Percentiles rank a stretch among this genome's conserved stretches.
Conservation (phyloP, 2,113 vertebrate genomes). For the Beaufortia kweichowensis region DNA sequence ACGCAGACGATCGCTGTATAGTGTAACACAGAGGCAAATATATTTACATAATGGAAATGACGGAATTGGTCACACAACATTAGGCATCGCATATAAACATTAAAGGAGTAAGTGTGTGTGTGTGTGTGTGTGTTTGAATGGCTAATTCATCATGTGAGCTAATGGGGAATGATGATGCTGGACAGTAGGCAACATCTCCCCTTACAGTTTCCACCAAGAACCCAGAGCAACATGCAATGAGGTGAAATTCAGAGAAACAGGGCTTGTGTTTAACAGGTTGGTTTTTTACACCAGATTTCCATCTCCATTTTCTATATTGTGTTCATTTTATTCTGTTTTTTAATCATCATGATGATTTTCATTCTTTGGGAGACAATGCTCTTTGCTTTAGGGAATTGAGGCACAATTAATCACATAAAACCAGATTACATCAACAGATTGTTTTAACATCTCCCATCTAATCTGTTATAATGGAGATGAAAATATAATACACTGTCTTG, state of each 20-base stretch:
- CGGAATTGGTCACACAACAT: slow-evolving; percentile 81
- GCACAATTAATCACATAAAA: slow-evolving; percentile 58
- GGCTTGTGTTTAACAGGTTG: background rate
- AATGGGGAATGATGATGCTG: slow-evolving; percentile 73
- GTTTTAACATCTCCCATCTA: slow-evolving; percentile 55
- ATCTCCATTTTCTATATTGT: background rate
- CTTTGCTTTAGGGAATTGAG: slow-evolving; percentile 25
- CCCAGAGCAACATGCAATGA: no score
- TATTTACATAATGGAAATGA: slow-evolving; percentile 84
- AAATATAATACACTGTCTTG: slow-evolving; percentile 70
- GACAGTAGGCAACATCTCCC: slow-evolving; percentile 57
- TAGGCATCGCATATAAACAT: slow-evolving; percentile 77
- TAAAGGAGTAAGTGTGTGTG: slow-evolving; percentile 58
- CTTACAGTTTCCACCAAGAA: no score
- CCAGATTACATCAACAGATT: slow-evolving; percentile 51
- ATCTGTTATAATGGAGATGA: slow-evolving; percentile 73
- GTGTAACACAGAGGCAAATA: slow-evolving; percentile 76
- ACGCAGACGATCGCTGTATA: slow-evolving; percentile 77
- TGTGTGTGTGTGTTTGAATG: slow-evolving; percentile 47
- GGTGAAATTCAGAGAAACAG: background rate
- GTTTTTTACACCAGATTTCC: background rate
- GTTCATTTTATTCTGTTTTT: background rate
- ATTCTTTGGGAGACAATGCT: slow-evolving; percentile 9
- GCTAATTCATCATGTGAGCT: slow-evolving; percentile 72
- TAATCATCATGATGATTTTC: slow-evolving; percentile 10